phyloP scores from a whole-genome alignment of 2,888 invertebrate genomes.

The Orchestes rusci region DNA sequence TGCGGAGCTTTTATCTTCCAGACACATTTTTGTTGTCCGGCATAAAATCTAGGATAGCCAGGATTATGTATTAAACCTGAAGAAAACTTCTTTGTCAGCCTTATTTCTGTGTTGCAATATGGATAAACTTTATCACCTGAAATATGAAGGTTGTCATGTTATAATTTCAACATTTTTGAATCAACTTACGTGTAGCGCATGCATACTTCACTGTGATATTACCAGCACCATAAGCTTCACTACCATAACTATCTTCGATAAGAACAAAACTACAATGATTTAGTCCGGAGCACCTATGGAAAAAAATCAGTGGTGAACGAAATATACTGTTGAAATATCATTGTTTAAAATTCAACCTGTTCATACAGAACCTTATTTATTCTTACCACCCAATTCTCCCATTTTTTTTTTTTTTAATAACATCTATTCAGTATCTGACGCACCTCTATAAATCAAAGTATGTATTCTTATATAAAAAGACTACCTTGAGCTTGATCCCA shows the following conservation, averaged over 20 bases:
- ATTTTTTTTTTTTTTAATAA: no score
- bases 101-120: conserved; percentile 47
- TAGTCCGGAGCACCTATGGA: conserved; percentile 67
- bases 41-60: conserved; percentile 68
- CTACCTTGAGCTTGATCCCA: no score
- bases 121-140: conserved; percentile 44
- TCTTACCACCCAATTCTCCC: not conserved
- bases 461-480: no score
- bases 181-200: conserved; percentile 62
- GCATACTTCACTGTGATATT: conserved; percentile 63
- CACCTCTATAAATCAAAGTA: not conserved
- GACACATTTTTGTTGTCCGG: conserved; percentile 57
- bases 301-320: conserved; percentile 27
- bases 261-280: conserved; percentile 68
- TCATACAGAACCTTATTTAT: no score
- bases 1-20: conserved; percentile 58
- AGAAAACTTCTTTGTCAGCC: conserved; percentile 40
- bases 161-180: conserved; percentile 4
- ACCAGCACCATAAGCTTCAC: conserved; percentile 58
- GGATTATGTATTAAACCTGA: conserved; percentile 61
- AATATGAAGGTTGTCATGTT: conserved; percentile 22
- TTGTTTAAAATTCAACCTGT: no score
- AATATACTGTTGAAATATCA: no score
- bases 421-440: not conserved
- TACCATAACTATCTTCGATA: conserved; percentile 57